phyloP scores from a whole-genome alignment of 92 coral and sea anemone species.

The Anthopleura xanthogrammica region DNA sequence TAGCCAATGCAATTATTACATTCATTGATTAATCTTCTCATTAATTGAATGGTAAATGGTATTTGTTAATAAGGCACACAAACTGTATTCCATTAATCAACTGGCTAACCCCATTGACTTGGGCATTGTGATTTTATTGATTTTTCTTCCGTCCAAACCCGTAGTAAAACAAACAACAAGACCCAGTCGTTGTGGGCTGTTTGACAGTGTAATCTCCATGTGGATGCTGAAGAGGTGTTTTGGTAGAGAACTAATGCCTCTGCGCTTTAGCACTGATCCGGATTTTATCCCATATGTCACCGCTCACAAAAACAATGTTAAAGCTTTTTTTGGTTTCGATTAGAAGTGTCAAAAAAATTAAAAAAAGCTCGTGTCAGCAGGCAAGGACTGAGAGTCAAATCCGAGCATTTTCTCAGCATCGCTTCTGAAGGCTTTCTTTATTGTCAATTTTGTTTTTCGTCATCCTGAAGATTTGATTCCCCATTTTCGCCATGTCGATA shows the following conservation, averaged over 20 bases:
- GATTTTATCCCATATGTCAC: constrained; percentile 27
- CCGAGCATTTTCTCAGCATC: neutral
- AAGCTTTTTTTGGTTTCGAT: constrained; percentile 11
- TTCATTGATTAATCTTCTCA: constrained; percentile 18
- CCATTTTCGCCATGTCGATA: neutral
- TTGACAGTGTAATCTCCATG: constrained; percentile 30
- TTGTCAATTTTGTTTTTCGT: neutral
- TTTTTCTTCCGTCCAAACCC: constrained; percentile 7
- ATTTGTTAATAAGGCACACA: constrained; percentile 11
- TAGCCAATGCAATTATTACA: constrained; percentile 12
- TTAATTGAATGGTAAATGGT: constrained; percentile 7
- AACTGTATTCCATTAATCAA: constrained; percentile 13
- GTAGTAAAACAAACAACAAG: constrained; percentile 16
- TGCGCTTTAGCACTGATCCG: constrained; percentile 26
- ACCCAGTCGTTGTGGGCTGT: constrained; percentile 4
- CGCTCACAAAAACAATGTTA: constrained; percentile 5
- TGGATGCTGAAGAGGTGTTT: constrained; percentile 12
- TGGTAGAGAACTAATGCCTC: neutral
- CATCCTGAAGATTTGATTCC: neutral
- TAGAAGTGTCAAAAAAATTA: constrained; percentile 1
- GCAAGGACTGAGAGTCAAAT: neutral
- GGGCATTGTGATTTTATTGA: constrained; percentile 13
- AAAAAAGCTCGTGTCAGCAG: constrained; percentile 4
- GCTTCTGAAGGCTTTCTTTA: neutral
- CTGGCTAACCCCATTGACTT: constrained; percentile 21